Percentiles rank a stretch among this genome's conserved stretches.
phyloP scores from a whole-genome alignment of 2,797 vertebrate species.

The Balearica regulorum region DNA sequence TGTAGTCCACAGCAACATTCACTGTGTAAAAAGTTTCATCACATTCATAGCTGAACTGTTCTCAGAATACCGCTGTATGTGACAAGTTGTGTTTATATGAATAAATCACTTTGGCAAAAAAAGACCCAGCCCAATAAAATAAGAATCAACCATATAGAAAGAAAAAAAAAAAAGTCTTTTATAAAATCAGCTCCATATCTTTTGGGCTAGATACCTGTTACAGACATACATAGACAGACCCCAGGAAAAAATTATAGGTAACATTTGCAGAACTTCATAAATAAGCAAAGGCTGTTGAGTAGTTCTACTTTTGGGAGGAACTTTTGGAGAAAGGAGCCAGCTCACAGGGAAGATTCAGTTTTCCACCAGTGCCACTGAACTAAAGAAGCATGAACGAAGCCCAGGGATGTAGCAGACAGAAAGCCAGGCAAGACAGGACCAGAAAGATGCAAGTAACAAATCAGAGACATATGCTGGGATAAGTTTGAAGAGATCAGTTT shows the following conservation, averaged over 20 bases:
- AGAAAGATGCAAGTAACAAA: not conserved
- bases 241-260: not conserved
- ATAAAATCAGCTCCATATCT: not conserved
- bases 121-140: slow-evolving; percentile 4
- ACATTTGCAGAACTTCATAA: not conserved
- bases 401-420: not conserved
- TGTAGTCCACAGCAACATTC: not conserved
- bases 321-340: not conserved
- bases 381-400: not conserved
- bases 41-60: not conserved
- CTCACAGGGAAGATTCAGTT: not conserved
- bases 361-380: not conserved
- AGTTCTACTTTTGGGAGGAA: not conserved
- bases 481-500: not conserved
- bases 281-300: not conserved
- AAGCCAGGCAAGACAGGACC: not conserved
- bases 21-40: not conserved
- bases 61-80: not conserved
- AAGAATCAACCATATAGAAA: not conserved
- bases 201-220: not conserved
- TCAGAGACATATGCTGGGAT: not conserved
- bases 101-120: not conserved
- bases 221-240: not conserved
- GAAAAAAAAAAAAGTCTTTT: slow-evolving; percentile 35
- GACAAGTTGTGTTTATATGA: slow-evolving; percentile 45